Percentiles rank a stretch among this genome's conserved stretches.
Evolutionary conservation across 2,797 vertebrate species (phyloP).

Genomic region (Manis javanica): DNA sequence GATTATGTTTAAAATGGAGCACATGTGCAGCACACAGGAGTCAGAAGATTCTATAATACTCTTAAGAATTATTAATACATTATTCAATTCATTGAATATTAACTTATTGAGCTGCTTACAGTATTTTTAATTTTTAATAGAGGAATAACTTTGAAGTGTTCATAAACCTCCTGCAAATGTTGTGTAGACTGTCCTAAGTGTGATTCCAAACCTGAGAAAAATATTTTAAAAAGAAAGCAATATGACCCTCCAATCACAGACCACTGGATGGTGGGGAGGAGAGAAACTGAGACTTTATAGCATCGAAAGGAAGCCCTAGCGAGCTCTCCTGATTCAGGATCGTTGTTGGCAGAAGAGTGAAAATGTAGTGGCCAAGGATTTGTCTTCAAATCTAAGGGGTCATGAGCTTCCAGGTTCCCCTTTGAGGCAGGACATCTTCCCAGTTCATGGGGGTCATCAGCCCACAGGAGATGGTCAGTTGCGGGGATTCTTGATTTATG

Average conservation of each 20-base stretch:
- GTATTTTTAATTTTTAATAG: slow-evolving; percentile 1
- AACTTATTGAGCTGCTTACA: neutral
- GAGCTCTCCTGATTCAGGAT: fast-evolving
- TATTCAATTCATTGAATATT: neutral
- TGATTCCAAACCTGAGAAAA: neutral
- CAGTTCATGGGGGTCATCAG: no score
- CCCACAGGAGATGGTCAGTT: fast-evolving
- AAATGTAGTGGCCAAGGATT: fast-evolving
- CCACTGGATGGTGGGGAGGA: fast-evolving
- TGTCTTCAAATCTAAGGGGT: neutral
- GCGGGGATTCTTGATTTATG: fast-evolving
- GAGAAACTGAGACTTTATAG: fast-evolving
- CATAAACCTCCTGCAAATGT: neutral
- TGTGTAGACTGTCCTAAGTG: neutral
- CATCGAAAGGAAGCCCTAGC: fast-evolving
- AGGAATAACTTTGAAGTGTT: neutral
- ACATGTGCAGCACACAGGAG: fast-evolving
- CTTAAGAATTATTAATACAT: neutral
- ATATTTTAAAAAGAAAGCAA: fast-evolving
- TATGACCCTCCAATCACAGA: fast-evolving
- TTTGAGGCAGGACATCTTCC: neutral
- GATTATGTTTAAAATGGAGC: fast-evolving
- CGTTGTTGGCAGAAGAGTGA: fast-evolving
- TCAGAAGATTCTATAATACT: no score
- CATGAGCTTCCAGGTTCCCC: fast-evolving